Evolutionary conservation across 2,113 vertebrate genomes (phyloP).

Genomic region (Pteropus alecto): DNA sequence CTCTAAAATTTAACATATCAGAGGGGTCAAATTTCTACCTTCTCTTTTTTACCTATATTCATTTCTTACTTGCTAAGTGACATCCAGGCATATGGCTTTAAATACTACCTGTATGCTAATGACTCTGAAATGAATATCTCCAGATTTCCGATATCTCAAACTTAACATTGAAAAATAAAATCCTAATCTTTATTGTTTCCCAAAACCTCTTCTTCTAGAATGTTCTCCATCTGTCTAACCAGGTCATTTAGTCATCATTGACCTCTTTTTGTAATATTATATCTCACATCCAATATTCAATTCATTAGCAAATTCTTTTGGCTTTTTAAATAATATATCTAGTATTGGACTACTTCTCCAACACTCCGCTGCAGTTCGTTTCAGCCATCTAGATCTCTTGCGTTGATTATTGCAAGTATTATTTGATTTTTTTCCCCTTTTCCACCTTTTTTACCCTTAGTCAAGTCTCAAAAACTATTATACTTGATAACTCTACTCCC

Average conservation of each 20-base stretch:
- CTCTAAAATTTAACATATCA: constrained; percentile 48
- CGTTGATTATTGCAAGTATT: neutral
- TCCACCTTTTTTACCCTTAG: too few species aligned
- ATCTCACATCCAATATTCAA: neutral
- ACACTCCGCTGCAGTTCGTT: neutral
- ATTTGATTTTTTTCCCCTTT: neutral
- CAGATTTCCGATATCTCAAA: neutral
- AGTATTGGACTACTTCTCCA: neutral
- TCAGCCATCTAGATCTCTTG: neutral
- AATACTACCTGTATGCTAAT: constrained; percentile 1
- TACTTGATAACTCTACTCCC: neutral
- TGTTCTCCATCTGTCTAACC: neutral
- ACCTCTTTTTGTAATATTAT: neutral
- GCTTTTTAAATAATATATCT: neutral
- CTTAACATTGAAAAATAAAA: neutral
- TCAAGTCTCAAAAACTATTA: neutral
- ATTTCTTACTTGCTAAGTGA: constrained; percentile 21
- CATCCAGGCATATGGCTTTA: neutral
- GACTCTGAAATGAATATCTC: neutral
- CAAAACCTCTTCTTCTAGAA: neutral
- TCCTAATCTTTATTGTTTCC: neutral
- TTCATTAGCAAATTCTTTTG: neutral
- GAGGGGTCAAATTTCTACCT: constrained; percentile 32
- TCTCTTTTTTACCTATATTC: neutral
- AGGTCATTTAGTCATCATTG: neutral